A percentile compares a stretch with the other conserved stretches of the same genome.
Conservation (phyloP, 2,888 invertebrate species). For the Ormyrus nitidulus region DNA sequence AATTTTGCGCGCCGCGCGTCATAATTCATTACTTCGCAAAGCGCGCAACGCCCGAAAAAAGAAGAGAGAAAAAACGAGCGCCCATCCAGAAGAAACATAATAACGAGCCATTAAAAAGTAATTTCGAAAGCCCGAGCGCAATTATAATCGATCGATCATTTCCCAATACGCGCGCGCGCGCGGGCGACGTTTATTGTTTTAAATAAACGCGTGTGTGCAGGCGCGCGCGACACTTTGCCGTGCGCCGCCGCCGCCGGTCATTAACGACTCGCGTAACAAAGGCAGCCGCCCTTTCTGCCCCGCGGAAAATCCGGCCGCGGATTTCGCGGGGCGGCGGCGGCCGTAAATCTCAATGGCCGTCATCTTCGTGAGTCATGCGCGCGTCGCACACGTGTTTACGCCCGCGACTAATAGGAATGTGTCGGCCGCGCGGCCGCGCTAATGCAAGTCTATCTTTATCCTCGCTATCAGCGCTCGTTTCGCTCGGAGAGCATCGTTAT, state of each 20-base stretch:
- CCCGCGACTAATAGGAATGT: neutral
- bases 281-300: slow-evolving; percentile 18
- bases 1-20: neutral
- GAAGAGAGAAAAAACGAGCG: neutral
- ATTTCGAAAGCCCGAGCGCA: slow-evolving; percentile 3
- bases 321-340: neutral
- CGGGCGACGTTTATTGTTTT: slow-evolving; percentile 23
- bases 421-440: neutral
- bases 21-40: slow-evolving; percentile 7
- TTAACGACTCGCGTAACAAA: neutral
- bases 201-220: slow-evolving; percentile 3
- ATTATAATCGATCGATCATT: slow-evolving; percentile 42
- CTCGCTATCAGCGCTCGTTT: neutral
- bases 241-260: neutral
- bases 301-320: slow-evolving; percentile 23
- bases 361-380: no score
- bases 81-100: slow-evolving; percentile 20
- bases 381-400: neutral
- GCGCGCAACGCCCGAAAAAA: neutral
- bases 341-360: slow-evolving; percentile 40
- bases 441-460: neutral
- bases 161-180: slow-evolving; percentile 6
- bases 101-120: slow-evolving; percentile 46
- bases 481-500: neutral
- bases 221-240: slow-evolving; percentile 11